Base-by-base conservation (phyloP, 2,797 vertebrate species). In the Sebastes cheni region DNA sequence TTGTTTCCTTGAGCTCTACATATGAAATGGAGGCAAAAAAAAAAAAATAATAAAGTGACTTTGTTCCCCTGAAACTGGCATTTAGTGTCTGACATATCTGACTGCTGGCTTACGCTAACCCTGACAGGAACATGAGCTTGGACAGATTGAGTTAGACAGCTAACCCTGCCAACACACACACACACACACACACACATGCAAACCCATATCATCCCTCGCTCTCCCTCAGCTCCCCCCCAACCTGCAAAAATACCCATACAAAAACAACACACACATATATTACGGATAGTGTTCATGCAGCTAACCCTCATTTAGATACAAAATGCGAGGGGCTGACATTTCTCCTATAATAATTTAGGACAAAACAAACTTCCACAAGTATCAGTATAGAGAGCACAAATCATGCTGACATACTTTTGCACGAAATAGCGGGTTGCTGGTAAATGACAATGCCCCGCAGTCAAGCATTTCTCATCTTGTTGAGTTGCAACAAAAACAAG, bases 121-220 rank as follows among this genome's bases (percentile, higher is more conserved):
- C 86, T 89, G 80, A 90, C 86, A 92, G 84, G 88, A 85, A 92
- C 90, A 90, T 75, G 82, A 92, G 88, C 65, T 81, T 62, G 87
- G 87, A 89, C 90, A 88, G 90, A 92, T 87, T 89, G 76, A 92
- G 88, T 90, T 80, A 86, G 89, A 90, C 90, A 89, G 82, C 62
- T 39, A 79, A 84, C 85, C 42, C 71, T 65, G 75, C 60, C 70
- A 76, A 78, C 32, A 34, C 67, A 54, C 73, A 67, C 72, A 73
- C 65, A 70, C 46, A 64, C 69, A 66, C 64, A 73, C 61, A 70
- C 8, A 29, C 60, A 34, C n/a, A 56, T 9, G 22, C 66, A 50
- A 16, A 59, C 34, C 23, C 60, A 64, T 32, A 66, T 67, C 20
- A 67, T 55, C 8, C 36, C 55, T 8, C 12, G 22, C 32, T 62